Evolutionary conservation across 2,797 vertebrate genomes (phyloP), one percentile per base, ranked within the genome.

Genomic region (Etheostoma perlongum): DNA sequence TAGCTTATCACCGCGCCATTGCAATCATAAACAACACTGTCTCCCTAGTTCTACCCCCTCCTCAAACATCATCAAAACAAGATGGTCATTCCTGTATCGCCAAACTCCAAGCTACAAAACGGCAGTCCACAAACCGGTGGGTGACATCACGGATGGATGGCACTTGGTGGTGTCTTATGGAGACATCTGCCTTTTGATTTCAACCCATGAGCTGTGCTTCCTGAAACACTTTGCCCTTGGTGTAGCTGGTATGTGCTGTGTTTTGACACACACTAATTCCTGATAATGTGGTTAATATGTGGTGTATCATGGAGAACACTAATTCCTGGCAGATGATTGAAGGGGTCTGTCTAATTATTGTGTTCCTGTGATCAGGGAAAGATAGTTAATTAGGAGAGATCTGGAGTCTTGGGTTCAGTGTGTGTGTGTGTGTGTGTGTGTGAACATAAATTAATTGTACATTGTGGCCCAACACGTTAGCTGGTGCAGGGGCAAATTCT

Each of bases 331-430:
- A 80, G 69, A 65, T 83, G 75, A 88, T 91, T 89, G 87, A 93
- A 96, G 84, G 81, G 91, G 78, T 84, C 70, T 85, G 90, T 91
- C 87, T 93, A 89, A 94, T 95, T 93, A 95, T 83, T 91, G 33
- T 8, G 9, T 86, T 83, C 64, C 72, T 84, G 78, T 80, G 78
- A 92, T 88, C 74, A 60, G 23, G 12, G n/a, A 78, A 61, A 94
- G 89, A 92, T 93, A 91, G 95, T 93, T 95, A 93, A 93, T 93
- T 93, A 93, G 86, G 63, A 46, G 88, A 78, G 73, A 83, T 79
- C 59, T 42, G 49, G n/a, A 76, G 62, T 33, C 13, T 3, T 11
- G 25, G 71, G 71, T 2, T 0, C 49, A 6, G 44, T 8, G 64
- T 46, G 70, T 54, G 23, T 54, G 23, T 21, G 49, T 52, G 10